A percentile compares a stretch with the other conserved stretches of the same genome.
Evolutionary conservation across 92 coral and sea anemone species (phyloP).

Genomic region (Porites evermanni): DNA sequence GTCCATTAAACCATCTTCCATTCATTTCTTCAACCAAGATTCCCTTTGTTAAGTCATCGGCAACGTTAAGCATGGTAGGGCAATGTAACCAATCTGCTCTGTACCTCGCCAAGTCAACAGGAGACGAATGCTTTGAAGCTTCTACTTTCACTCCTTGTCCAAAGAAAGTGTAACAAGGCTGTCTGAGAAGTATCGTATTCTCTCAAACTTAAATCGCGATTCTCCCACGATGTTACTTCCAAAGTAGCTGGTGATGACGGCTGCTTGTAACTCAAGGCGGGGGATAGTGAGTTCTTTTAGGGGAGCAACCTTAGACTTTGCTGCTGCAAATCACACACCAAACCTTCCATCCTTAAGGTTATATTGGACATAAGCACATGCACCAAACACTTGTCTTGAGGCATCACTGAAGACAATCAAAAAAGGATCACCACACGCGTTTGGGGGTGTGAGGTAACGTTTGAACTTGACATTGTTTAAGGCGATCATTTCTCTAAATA

Average conservation of each 20-base stretch:
- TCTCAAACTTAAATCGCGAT: slow-evolving; percentile 20
- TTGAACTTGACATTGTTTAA: slow-evolving; percentile 34
- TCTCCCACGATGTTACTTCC: slow-evolving; percentile 35
- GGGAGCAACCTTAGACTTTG: slow-evolving; percentile 69
- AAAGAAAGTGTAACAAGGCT: background rate
- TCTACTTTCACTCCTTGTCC: too few species aligned
- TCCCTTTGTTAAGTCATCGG: slow-evolving; percentile 57
- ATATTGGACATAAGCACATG: slow-evolving; percentile 59
- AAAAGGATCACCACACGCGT: slow-evolving; percentile 21
- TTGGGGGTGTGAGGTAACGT: slow-evolving; percentile 22
- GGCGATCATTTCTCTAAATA: slow-evolving; percentile 50
- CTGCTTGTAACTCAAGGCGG: slow-evolving; percentile 61
- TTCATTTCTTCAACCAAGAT: slow-evolving; percentile 37
- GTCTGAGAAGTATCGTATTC: slow-evolving; percentile 30
- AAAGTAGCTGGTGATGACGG: slow-evolving; percentile 30
- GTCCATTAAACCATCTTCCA: slow-evolving; percentile 7
- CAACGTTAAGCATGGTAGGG: slow-evolving; percentile 40
- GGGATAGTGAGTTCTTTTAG: slow-evolving; percentile 64
- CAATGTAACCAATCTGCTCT: slow-evolving; percentile 3
- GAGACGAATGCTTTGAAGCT: background rate
- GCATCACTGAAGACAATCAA: slow-evolving; percentile 49
- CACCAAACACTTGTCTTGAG: slow-evolving; percentile 49
- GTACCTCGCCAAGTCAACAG: background rate
- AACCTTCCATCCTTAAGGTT: slow-evolving; percentile 21
- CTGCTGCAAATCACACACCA: slow-evolving; percentile 52